These are phyloP conservation scores for Heterotis niloticus DNA, from an alignment of 2,113 vertebrate species.

Conservation along the genomic window DNA sequence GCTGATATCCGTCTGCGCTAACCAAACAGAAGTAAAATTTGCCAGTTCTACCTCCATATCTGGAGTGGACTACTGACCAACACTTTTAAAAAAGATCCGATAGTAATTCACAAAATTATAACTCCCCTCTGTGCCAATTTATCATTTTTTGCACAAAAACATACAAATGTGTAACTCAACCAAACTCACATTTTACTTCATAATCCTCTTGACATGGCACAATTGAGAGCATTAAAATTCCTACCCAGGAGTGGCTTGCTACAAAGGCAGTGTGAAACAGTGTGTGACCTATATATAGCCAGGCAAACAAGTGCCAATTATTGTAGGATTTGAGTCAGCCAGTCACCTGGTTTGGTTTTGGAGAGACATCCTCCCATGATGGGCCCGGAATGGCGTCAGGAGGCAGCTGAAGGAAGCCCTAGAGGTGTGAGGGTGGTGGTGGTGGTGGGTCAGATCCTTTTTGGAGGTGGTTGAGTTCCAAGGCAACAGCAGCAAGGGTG, in stretches of 20 bases:
- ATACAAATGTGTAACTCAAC: constrained; percentile 35
- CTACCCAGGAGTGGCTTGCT: constrained; percentile 44
- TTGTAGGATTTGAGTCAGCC: constrained; percentile 31
- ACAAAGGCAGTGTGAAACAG: constrained; percentile 39
- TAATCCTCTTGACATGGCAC: constrained; percentile 61
- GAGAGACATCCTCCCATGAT: constrained; percentile 98
- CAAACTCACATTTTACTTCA: constrained; percentile 45
- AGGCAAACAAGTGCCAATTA: constrained; percentile 36
- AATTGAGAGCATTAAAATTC: constrained; percentile 68
- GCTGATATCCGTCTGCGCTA: no score
- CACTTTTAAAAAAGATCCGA: neutral
- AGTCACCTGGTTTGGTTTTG: constrained; percentile 93
- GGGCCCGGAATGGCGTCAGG: constrained; percentile 49
- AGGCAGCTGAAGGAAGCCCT: constrained; percentile 49
- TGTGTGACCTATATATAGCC: constrained; percentile 43
- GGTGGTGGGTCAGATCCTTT: constrained; percentile 48
- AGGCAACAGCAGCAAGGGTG: constrained; percentile 48
- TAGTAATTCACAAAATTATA: neutral
- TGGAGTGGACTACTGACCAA: no score
- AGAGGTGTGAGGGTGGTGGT: constrained; percentile 37
- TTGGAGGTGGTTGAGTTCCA: constrained; percentile 40
- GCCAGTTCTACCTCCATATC: neutral
- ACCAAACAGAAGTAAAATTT: neutral
- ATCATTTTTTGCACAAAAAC: neutral
- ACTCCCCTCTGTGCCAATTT: neutral